Percentiles rank a stretch among this genome's conserved stretches.
These are phyloP conservation scores for Odocoileus virginianus DNA, from an alignment of 2,113 vertebrate genomes.

Conservation along the genomic window DNA sequence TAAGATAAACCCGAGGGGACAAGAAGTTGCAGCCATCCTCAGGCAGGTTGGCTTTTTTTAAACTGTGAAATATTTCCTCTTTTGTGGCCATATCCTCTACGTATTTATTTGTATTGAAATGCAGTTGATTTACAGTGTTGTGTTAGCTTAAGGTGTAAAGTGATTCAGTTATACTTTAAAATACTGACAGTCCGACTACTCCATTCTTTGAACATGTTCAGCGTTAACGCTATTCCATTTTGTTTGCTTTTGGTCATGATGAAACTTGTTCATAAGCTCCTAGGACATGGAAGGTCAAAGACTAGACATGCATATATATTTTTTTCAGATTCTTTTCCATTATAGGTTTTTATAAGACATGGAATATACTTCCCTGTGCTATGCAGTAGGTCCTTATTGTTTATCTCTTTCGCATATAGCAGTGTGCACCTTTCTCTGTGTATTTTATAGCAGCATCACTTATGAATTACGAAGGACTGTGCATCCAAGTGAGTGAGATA, in stretches of 20 bases:
- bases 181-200: background rate
- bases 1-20: background rate
- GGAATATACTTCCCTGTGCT: background rate
- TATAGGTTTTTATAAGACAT: background rate
- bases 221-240: background rate
- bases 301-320: background rate
- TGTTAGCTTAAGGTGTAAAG: background rate
- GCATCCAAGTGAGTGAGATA: background rate
- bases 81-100: background rate
- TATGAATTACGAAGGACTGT: background rate
- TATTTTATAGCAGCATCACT: background rate
- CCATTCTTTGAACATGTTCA: background rate
- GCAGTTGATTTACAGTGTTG: background rate
- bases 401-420: background rate
- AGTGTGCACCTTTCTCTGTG: background rate
- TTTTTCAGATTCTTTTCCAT: background rate
- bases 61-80: background rate
- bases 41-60: background rate
- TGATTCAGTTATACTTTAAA: background rate
- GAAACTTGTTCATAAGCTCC: background rate
- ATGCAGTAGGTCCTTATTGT: background rate
- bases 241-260: background rate
- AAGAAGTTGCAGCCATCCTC: background rate
- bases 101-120: background rate
- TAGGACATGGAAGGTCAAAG: background rate